Evolutionary conservation across 2,797 vertebrate genomes (phyloP).

Genomic region (Myioborus melanocephalus): DNA sequence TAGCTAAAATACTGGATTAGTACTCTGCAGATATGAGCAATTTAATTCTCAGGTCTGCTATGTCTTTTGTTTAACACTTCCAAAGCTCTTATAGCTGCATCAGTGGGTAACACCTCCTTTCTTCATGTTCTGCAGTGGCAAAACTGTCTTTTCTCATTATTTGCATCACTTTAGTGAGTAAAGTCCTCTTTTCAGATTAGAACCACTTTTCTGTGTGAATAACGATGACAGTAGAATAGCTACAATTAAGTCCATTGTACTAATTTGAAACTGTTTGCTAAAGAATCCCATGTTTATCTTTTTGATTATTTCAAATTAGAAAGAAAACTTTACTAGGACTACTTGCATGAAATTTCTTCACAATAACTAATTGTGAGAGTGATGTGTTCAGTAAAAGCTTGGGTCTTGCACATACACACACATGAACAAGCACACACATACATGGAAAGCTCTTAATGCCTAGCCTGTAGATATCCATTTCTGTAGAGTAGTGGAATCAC

Average conservation of each 20-base stretch:
- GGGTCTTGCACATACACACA: not conserved
- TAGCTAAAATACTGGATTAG: not conserved
- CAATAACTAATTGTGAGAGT: not conserved
- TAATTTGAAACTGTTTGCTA: not conserved
- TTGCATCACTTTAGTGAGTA: not conserved
- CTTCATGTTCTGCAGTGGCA: not conserved
- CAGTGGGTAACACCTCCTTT: not conserved
- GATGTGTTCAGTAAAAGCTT: not conserved
- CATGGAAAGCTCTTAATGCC: not conserved
- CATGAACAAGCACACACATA: accelerated
- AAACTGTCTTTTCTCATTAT: not conserved
- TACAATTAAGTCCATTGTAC: not conserved
- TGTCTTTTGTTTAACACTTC: not conserved
- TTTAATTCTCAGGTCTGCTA: not conserved
- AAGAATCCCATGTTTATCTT: not conserved
- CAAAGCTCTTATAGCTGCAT: not conserved
- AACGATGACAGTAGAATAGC: not conserved
- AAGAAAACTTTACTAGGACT: not conserved
- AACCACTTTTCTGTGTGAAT: not conserved
- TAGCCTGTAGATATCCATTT: not conserved
- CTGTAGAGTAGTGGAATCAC: not conserved
- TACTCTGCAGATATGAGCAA: not conserved
- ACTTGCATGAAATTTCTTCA: not conserved
- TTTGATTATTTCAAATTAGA: not conserved
- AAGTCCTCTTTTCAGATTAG: not conserved